Evolutionary conservation across 2,113 vertebrate species (phyloP).

Genomic region (Spea multiplicata): DNA sequence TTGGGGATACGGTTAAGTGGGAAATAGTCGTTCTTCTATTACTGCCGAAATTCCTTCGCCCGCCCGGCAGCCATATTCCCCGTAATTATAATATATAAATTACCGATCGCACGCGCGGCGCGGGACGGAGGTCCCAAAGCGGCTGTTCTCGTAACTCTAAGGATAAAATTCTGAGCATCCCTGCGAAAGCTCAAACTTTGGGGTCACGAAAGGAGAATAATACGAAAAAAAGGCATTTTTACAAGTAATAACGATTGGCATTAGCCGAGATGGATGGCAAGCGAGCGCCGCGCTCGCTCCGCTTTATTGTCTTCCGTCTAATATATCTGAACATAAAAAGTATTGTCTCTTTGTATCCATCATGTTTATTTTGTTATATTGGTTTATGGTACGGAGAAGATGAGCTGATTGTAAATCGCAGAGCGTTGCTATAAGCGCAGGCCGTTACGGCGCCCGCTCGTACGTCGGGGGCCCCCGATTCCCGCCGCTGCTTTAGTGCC

Average conservation of each 20-base stretch:
- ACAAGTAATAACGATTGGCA: constrained; percentile 36
- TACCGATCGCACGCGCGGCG: neutral
- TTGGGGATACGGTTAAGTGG: constrained; percentile 7
- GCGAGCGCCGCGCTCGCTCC: constrained; percentile 11
- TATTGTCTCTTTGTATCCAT: constrained; percentile 45
- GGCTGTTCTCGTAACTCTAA: neutral
- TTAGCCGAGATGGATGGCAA: constrained; percentile 39
- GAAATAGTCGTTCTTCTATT: neutral
- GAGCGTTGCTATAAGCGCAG: constrained; percentile 26
- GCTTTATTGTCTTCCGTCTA: constrained; percentile 44
- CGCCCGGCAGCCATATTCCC: constrained; percentile 6
- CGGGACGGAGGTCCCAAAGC: neutral
- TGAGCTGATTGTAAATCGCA: constrained; percentile 35
- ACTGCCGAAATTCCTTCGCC: neutral
- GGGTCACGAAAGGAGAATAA: constrained; percentile 29
- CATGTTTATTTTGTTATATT: constrained; percentile 46
- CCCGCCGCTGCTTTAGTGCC: neutral
- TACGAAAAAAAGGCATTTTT: neutral
- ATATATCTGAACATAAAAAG: constrained; percentile 45
- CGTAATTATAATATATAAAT: constrained; percentile 24
- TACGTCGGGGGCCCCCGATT: neutral
- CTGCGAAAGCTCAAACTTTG: neutral
- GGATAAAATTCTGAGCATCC: neutral
- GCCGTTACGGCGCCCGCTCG: constrained; percentile 16
- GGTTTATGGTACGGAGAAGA: constrained; percentile 30